phyloP scores from a whole-genome alignment of 1,140 invertebrate genomes.

The Pantala flavescens region DNA sequence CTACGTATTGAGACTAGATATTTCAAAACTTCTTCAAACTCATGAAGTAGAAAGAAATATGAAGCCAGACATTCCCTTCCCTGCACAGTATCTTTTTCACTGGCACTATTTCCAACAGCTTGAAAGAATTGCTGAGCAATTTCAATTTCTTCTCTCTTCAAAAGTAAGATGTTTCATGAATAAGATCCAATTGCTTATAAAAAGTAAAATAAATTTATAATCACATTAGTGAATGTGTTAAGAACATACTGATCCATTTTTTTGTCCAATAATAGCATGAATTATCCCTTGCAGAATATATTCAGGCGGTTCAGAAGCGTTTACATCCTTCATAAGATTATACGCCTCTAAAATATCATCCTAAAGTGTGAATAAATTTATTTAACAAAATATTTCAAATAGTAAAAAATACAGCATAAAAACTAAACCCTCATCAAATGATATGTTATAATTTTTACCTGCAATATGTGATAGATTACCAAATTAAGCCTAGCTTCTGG shows the following conservation, averaged over 20 bases:
- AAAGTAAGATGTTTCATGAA: not conserved
- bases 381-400: not conserved
- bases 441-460: slow-evolving; percentile 38
- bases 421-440: too few relatives aligned
- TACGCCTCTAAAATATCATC: slow-evolving; percentile 85
- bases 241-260: slow-evolving; percentile 67
- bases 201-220: not conserved
- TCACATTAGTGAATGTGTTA: not conserved
- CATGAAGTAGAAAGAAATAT: slow-evolving; percentile 83
- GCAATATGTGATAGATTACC: slow-evolving; percentile 87
- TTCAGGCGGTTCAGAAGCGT: slow-evolving; percentile 88
- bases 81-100: slow-evolving; percentile 89
- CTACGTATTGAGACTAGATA: slow-evolving; percentile 96
- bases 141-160: slow-evolving; percentile 68
- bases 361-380: slow-evolving; percentile 23
- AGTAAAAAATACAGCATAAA: not conserved
- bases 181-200: not conserved
- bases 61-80: slow-evolving; percentile 97
- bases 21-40: slow-evolving; percentile 93
- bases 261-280: slow-evolving; percentile 85
- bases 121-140: slow-evolving; percentile 94
- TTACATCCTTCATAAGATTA: slow-evolving; percentile 81
- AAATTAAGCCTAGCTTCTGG: slow-evolving; percentile 94
- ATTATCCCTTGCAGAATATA: slow-evolving; percentile 96
- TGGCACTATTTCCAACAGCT: slow-evolving; percentile 86